phyloP scores from a whole-genome alignment of 1,140 invertebrate genomes.

The Neodiprion pinetum region DNA sequence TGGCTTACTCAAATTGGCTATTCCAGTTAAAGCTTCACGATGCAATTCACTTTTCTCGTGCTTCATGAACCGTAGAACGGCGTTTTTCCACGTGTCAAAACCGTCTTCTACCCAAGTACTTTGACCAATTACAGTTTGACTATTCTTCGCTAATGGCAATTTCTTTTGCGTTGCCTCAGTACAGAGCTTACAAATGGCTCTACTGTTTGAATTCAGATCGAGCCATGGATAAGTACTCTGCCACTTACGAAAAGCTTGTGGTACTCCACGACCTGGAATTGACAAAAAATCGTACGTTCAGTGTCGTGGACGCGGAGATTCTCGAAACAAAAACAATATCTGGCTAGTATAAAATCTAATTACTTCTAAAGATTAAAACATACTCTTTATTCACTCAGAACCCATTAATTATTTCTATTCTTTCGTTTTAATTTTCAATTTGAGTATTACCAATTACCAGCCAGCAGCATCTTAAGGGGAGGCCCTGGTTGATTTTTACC shows the following conservation, averaged over 20 bases:
- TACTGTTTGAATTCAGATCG: constrained; percentile 21
- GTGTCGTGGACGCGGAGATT: background rate
- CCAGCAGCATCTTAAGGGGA: background rate
- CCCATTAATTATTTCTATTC: background rate
- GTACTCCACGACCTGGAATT: background rate
- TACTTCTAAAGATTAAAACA: background rate
- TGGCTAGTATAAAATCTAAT: background rate
- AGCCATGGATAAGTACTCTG: constrained; percentile 24
- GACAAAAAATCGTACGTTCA: background rate
- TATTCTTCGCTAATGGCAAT: constrained; percentile 19
- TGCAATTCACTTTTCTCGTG: constrained; percentile 16
- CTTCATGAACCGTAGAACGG: constrained; percentile 11
- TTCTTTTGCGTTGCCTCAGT: constrained; percentile 23
- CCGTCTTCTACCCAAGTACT: constrained; percentile 12
- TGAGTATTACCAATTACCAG: background rate
- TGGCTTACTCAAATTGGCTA: background rate
- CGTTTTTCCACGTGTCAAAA: background rate
- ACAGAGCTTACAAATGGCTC: constrained; percentile 25
- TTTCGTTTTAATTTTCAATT: background rate
- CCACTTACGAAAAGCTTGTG: background rate
- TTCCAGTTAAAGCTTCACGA: background rate
- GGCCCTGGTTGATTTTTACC: too few relatives aligned
- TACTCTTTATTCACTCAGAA: background rate
- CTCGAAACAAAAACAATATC: background rate
- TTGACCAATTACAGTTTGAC: constrained; percentile 19